Evolutionary conservation across 2,888 invertebrate species (phyloP), one percentile per base, ranked within the genome.

Genomic region (Napeogenes sylphis): DNA sequence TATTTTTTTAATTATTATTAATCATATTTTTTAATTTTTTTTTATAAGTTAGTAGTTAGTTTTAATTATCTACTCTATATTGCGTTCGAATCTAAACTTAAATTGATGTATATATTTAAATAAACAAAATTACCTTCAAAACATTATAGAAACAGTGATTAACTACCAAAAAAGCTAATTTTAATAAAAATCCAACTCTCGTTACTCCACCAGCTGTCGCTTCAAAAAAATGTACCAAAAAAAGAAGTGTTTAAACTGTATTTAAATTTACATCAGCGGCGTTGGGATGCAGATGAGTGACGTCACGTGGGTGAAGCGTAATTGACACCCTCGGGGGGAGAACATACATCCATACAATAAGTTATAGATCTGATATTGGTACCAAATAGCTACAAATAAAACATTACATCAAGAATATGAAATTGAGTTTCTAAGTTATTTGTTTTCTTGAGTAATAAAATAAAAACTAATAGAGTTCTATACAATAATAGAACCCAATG

Each of bases 251-350:
- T 80, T 80, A 81, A 82, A 82, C 82, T 79, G 79, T 80, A 76
- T 82, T 87, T 82, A 87, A 87, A 85, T 82, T 84, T 81, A 79
- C 84, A 84, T 85, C 81, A 80, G 75, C 75, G 70, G 71, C 72
- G 78, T 71, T 76, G 77, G 74, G 79, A 84, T 85, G 87, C 81
- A 87, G 85, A 86, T 85, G 85, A 87, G 83, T 86, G 85, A 84
- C 85, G 87, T 84, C 84, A 85, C 82, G 79, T 82, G 83, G 76
- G 67, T 72, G 65, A 66, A 70, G 68, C 68, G 70, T 73, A 83
- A 83, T 84, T 84, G 79, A 80, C 79, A 73, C 75, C 74, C 77
- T 70, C 69, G 62, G 63, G 55, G 65, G 65, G 70, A 53, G 64
- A 60, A 66, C 63, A 56, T 38, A 61, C 30, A 35, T 64, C 56